Conservation (phyloP, 2,888 invertebrate species). For the Lasioglossum malachurum region DNA sequence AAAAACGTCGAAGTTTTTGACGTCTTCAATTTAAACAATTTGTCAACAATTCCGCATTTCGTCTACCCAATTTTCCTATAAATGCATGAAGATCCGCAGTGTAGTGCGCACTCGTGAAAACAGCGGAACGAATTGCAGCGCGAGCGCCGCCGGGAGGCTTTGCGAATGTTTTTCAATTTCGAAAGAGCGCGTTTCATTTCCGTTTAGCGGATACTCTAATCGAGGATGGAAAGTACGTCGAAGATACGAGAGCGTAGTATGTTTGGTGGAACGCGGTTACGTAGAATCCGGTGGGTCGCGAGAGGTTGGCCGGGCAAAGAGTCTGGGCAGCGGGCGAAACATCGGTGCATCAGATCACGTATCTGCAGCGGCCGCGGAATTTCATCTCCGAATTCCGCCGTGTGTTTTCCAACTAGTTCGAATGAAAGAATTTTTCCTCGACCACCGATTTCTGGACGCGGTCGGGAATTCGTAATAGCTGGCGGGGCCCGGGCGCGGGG, state of each 20-base stretch:
- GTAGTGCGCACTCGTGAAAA: too few species aligned
- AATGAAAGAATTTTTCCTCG: conserved; percentile 72
- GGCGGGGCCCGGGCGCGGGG: conserved; percentile 18
- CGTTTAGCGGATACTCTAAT: background rate
- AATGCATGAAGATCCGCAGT: too few species aligned
- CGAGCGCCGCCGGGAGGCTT: background rate
- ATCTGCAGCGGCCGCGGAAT: conserved; percentile 61
- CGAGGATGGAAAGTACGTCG: background rate
- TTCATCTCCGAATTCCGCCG: conserved; percentile 69
- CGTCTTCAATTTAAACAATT: too few species aligned
- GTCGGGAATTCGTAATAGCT: conserved; percentile 67
- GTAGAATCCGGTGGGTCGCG: conserved; percentile 2
- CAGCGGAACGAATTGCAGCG: background rate
- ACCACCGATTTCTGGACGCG: conserved; percentile 65
- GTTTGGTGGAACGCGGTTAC: background rate
- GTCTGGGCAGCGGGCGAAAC: conserved; percentile 24
- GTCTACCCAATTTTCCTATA: too few species aligned
- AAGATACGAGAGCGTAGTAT: conserved; percentile 6
- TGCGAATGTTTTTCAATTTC: background rate
- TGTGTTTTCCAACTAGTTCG: conserved; percentile 67
- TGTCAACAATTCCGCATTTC: too few species aligned
- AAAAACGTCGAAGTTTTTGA: too few species aligned
- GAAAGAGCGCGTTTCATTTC: background rate
- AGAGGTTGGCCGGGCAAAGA: conserved; percentile 13
- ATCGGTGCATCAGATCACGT: conserved; percentile 54